phyloP scores from a whole-genome alignment of 2,797 vertebrate genomes.

The Capromys pilorides region DNA sequence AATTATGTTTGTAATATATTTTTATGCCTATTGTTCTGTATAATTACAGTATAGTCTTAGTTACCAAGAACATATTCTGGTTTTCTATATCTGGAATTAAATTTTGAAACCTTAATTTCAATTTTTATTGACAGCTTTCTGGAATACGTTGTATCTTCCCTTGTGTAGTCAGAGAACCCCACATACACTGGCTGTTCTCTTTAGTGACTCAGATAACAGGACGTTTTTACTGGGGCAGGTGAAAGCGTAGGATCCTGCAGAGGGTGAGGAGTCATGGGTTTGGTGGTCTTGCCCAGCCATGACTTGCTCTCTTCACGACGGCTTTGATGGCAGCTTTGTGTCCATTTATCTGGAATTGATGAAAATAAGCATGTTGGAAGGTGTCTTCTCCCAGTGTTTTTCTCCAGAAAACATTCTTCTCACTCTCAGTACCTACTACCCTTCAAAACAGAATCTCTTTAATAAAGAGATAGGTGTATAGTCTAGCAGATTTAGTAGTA shows the following conservation, averaged over 20 bases:
- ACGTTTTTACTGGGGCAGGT: not conserved
- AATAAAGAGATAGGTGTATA: not conserved
- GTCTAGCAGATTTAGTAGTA: not conserved
- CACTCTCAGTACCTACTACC: not conserved
- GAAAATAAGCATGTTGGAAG: not conserved
- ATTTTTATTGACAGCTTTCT: not conserved
- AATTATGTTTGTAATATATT: conserved; percentile 8
- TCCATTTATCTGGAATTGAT: not conserved
- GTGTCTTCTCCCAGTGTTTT: conserved; percentile 1
- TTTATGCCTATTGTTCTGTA: not conserved
- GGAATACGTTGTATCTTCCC: not conserved
- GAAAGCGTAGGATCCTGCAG: not conserved
- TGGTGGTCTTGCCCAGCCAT: not conserved
- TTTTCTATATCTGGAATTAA: not conserved
- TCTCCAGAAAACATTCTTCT: not conserved
- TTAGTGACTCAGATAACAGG: not conserved
- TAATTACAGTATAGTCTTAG: not conserved
- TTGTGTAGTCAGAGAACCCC: not conserved
- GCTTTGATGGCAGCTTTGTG: not conserved
- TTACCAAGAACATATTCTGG: not conserved
- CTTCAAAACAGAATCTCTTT: not conserved
- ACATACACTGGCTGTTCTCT: not conserved
- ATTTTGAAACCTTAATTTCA: not conserved
- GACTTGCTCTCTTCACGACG: not conserved
- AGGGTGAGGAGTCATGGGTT: not conserved